phyloP scores from a whole-genome alignment of 2,888 invertebrate genomes.

The Protonemura montana region DNA sequence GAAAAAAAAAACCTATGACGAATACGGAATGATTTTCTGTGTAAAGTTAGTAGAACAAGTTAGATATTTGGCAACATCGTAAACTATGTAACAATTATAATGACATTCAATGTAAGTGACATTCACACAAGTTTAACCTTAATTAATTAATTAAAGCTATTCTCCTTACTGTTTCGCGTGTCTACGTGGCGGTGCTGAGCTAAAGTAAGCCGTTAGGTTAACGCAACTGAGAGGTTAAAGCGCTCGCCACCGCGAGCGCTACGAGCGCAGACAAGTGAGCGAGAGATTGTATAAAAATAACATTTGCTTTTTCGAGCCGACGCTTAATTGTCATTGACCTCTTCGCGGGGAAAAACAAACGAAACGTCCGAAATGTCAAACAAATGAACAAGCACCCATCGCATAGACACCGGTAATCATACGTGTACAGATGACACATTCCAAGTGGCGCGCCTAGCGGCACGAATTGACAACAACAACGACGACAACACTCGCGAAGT shows the following conservation, averaged over 20 bases:
- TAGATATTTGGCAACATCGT: constrained; percentile 9
- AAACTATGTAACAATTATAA: constrained; percentile 31
- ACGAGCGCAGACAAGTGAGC: no score
- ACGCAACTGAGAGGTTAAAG: constrained; percentile 31
- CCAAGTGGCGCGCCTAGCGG: no score
- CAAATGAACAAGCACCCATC: not conserved
- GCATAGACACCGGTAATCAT: not conserved
- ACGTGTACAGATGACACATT: not conserved
- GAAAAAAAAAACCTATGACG: not conserved
- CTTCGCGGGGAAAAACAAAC: constrained; percentile 24
- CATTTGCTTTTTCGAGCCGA: constrained; percentile 28
- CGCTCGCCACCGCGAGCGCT: no score
- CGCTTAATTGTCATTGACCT: not conserved
- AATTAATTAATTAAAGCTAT: constrained; percentile 54
- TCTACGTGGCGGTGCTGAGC: constrained; percentile 46
- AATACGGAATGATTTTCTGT: constrained; percentile 60
- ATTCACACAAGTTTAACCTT: constrained; percentile 42
- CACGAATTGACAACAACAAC: no score
- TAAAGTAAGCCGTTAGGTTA: constrained; percentile 8
- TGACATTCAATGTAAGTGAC: constrained; percentile 9
- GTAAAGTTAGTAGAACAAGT: constrained; percentile 58
- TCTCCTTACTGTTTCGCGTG: constrained; percentile 51
- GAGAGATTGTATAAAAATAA: constrained; percentile 49
- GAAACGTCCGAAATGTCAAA: not conserved
- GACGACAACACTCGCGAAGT: no score